These are phyloP conservation scores for Zoanthus solanderi DNA, from an alignment of 92 coral and sea anemone species.

Conservation along the genomic window DNA sequence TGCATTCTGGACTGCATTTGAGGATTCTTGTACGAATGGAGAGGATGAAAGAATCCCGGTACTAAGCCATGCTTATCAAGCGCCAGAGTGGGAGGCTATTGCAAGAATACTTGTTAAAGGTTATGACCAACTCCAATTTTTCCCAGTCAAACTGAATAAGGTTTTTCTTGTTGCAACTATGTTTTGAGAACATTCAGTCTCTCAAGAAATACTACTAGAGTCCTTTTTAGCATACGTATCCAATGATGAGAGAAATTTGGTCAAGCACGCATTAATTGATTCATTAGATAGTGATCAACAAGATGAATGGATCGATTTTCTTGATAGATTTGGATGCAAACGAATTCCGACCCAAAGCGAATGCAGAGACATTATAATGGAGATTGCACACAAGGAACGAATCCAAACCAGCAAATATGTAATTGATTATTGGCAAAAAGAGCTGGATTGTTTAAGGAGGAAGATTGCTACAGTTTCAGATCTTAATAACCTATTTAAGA, in stretches of 20 bases:
- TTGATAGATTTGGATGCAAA: background rate
- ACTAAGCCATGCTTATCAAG: constrained; percentile 53
- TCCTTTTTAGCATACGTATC: no score
- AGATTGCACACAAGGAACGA: constrained; percentile 40
- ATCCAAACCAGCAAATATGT: constrained; percentile 36
- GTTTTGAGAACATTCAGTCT: constrained; percentile 47
- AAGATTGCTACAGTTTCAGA: constrained; percentile 42
- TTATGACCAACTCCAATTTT: constrained; percentile 59
- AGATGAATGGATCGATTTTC: constrained; percentile 30
- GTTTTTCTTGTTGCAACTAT: constrained; percentile 37
- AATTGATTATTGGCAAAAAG: constrained; percentile 36
- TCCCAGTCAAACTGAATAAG: constrained; percentile 64
- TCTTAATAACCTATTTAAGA: constrained; percentile 43
- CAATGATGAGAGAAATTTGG: no score
- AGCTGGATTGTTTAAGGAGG: constrained; percentile 12
- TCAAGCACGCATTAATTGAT: no score
- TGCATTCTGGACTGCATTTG: constrained; percentile 71
- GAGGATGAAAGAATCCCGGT: constrained; percentile 65
- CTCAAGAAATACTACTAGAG: no score
- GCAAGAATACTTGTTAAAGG: constrained; percentile 74
- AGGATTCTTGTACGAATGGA: constrained; percentile 60
- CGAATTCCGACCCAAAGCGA: background rate
- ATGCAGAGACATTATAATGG: constrained; percentile 19
- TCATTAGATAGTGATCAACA: background rate
- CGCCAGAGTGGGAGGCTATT: constrained; percentile 73